Evolutionary conservation across 2,888 invertebrate genomes (phyloP), one percentile per base, ranked within the genome.

Genomic region (Chalcosyrphus nemorum): DNA sequence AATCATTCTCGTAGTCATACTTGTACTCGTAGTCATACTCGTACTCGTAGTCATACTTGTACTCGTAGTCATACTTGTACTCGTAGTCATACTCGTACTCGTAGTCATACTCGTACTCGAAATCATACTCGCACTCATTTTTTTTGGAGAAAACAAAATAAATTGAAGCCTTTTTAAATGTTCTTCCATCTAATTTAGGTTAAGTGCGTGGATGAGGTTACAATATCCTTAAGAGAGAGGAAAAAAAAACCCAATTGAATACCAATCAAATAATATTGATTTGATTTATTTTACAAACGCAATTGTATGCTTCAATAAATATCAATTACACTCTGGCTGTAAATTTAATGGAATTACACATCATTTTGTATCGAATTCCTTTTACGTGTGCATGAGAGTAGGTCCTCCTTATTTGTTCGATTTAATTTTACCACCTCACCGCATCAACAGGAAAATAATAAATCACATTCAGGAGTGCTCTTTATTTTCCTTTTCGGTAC

Each of bases 271-370:
- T 9, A 32, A 38, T 38, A 38, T 38, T 13, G 17, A 43, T 17
- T 43, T 43, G 43, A 43, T 17, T 24, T 41, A 19, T 27, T 41
- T 9, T 11, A 19, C n/a, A 43, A n/a, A 13, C 41, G 24, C 24
- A 5, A 27, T 41, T 29, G 61, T 27, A 43, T 45, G 15, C 38
- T 11, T 24, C 27, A 43, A 59, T 59, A 41, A 41, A 59, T 59
- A 38, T 59, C 59, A 59, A 59, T 59, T 61, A 61, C 61, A 61
- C 61, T 38, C n/a, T 29, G n/a, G 17, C 29, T 61, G 43, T 13
- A 17, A 61, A 61, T 43, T 21, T 61, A 61, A 43, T 61, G 41
- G 61, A 43, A 61, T 45, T 61, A 43, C 59, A 43, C 21, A 21
- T 61, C 43, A 24, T 15, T 43, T 41, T 27, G 1, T n/a, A 13